phyloP scores from a whole-genome alignment of 2,888 invertebrate species.

The Cryptus armator region DNA sequence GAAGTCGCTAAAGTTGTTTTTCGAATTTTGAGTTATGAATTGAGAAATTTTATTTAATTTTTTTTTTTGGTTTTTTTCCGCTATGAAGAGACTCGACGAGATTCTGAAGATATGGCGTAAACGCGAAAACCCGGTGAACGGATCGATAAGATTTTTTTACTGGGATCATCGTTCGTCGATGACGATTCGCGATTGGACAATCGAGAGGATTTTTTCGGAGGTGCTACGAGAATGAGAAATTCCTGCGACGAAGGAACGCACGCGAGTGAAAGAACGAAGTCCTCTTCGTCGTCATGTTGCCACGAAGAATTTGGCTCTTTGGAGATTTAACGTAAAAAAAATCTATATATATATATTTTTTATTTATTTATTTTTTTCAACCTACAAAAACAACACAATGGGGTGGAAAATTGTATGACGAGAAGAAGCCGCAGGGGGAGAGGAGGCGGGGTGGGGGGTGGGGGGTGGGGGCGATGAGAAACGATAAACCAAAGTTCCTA shows the following conservation, averaged over 20 bases:
- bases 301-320: slow-evolving; percentile 36
- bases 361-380: not conserved
- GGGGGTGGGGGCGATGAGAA: slow-evolving; percentile 55
- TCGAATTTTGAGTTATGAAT: not conserved
- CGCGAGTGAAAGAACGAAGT: slow-evolving; percentile 53
- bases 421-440: slow-evolving; percentile 11
- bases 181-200: not conserved
- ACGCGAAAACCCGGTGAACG: slow-evolving; percentile 36
- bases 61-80: slow-evolving; percentile 24
- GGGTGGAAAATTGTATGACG: slow-evolving; percentile 49
- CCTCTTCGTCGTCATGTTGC: slow-evolving; percentile 37
- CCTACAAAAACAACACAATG: slow-evolving; percentile 40
- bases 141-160: slow-evolving; percentile 51
- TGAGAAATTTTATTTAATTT: not conserved
- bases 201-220: slow-evolving; percentile 12
- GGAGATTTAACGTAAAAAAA: slow-evolving; percentile 35
- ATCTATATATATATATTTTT: too few species aligned
- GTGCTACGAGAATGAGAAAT: slow-evolving; percentile 54
- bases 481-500: slow-evolving; percentile 84
- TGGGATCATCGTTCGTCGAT: slow-evolving; percentile 40
- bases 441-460: not conserved
- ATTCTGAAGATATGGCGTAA: slow-evolving; percentile 43
- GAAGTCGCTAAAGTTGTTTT: not conserved
- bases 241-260: slow-evolving; percentile 38
- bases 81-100: slow-evolving; percentile 63